A percentile compares a stretch with the other conserved stretches of the same genome.
phyloP scores from a whole-genome alignment of 1,140 invertebrate species.

The Odontomachus brunneus region DNA sequence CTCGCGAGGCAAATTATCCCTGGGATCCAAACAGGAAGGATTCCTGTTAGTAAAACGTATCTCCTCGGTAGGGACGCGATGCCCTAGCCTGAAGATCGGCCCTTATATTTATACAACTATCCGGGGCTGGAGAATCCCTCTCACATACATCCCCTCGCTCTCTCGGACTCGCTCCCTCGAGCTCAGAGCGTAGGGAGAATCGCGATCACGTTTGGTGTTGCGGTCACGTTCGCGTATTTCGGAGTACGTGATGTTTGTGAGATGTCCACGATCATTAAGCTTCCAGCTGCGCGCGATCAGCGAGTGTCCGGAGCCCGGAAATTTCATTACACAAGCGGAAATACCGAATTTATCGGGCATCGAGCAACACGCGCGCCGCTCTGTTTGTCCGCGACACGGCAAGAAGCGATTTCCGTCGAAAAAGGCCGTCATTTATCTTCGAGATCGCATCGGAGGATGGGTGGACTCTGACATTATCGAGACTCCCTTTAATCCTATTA shows the following conservation, averaged over 20 bases:
- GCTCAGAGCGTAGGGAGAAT: conserved; percentile 40
- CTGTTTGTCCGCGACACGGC: conserved; percentile 18
- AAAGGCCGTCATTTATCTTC: conserved; percentile 43
- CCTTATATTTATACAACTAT: conserved; percentile 15
- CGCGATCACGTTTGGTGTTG: conserved; percentile 72
- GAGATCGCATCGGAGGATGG: conserved; percentile 55
- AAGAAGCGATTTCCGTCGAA: conserved; percentile 39
- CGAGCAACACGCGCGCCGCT: conserved; percentile 18
- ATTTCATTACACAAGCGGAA: conserved; percentile 58
- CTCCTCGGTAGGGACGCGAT: background rate
- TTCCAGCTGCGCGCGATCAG: conserved; percentile 56
- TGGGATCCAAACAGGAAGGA: background rate
- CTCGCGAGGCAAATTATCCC: background rate
- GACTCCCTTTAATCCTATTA: conserved; percentile 66
- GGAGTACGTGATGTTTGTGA: conserved; percentile 77
- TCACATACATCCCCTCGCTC: background rate
- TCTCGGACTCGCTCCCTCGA: conserved; percentile 19
- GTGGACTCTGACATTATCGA: conserved; percentile 59
- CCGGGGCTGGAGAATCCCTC: conserved; percentile 14
- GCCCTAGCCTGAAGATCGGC: conserved; percentile 1
- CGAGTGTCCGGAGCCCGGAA: conserved; percentile 38
- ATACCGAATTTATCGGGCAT: conserved; percentile 57
- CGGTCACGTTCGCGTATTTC: conserved; percentile 79
- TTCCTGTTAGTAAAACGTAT: background rate
- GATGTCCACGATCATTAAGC: conserved; percentile 77